Evolutionary conservation across 1,140 invertebrate species (phyloP).

Genomic region (Polypedilum vanderplanki): DNA sequence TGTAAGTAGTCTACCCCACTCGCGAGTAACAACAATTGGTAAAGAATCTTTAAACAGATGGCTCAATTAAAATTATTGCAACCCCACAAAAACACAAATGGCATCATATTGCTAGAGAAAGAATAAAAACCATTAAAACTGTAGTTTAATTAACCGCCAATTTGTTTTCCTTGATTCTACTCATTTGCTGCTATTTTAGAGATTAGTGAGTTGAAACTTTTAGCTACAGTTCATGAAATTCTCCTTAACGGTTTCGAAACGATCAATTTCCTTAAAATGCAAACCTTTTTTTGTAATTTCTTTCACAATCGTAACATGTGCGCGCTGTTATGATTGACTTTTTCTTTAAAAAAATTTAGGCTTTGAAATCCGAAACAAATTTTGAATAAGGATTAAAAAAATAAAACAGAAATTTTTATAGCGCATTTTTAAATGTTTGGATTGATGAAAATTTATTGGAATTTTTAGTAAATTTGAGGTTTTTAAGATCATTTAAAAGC

Average conservation of each 20-base stretch:
- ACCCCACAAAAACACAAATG: conserved; percentile 12
- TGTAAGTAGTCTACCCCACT: not conserved
- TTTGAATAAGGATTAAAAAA: not conserved
- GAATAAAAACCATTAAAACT: conserved; percentile 26
- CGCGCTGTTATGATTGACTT: not conserved
- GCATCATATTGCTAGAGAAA: not conserved
- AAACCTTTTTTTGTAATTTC: not conserved
- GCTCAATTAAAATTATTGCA: conserved; percentile 24
- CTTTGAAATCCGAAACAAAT: conserved; percentile 10
- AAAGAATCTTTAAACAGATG: conserved; percentile 19
- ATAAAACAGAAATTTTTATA: too few relatives aligned
- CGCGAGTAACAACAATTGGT: not conserved
- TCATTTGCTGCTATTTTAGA: not conserved
- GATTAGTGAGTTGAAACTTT: too few relatives aligned
- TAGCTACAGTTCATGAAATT: too few relatives aligned
- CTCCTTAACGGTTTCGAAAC: too few relatives aligned
- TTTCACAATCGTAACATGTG: conserved; percentile 11
- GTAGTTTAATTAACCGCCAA: conserved; percentile 24
- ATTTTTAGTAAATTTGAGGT: too few relatives aligned
- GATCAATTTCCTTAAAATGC: not conserved
- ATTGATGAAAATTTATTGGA: too few relatives aligned
- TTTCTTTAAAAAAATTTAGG: not conserved
- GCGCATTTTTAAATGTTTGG: too few relatives aligned
- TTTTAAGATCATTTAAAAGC: too few relatives aligned
- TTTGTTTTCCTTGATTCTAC: not conserved